These are phyloP conservation scores for Caenorhabditis inopinata DNA, from an alignment of 1,140 invertebrate species.

Conservation along the genomic window DNA sequence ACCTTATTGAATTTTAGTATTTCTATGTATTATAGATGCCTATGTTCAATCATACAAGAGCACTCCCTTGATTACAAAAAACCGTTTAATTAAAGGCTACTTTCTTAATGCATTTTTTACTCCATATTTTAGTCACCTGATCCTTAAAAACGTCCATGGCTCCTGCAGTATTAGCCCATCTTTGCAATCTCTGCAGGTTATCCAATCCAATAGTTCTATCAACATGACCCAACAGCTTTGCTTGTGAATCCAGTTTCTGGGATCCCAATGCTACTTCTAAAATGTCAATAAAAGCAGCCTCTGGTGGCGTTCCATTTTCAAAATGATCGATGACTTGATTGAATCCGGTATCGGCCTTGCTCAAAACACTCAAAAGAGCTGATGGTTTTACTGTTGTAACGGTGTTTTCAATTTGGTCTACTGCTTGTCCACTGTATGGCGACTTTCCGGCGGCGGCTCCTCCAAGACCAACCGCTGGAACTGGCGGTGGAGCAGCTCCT, in stretches of 20 bases:
- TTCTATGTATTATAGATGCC: no score
- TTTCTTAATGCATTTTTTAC: no score
- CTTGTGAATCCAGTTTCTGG: slow-evolving; percentile 64
- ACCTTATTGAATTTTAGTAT: no score
- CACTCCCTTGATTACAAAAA: no score
- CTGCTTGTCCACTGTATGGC: slow-evolving; percentile 43
- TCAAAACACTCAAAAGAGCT: slow-evolving; percentile 60
- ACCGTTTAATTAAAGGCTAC: no score
- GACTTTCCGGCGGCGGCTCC: slow-evolving; percentile 61
- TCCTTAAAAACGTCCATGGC: slow-evolving; percentile 64
- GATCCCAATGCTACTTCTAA: slow-evolving; percentile 63
- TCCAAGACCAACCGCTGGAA: slow-evolving; percentile 54
- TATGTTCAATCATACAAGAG: no score
- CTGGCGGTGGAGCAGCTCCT: slow-evolving; percentile 54
- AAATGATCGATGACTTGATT: slow-evolving; percentile 66
- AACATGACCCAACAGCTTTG: slow-evolving; percentile 64
- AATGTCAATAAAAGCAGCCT: slow-evolving; percentile 62
- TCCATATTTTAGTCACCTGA: no score
- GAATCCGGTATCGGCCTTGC: slow-evolving; percentile 64
- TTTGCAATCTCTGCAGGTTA: slow-evolving; percentile 62
- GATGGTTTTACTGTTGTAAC: slow-evolving; percentile 62
- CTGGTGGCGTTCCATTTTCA: slow-evolving; percentile 62
- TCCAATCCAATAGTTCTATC: slow-evolving; percentile 64
- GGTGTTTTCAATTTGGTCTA: slow-evolving; percentile 50
- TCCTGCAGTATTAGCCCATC: slow-evolving; percentile 66